These are phyloP conservation scores for Condylura cristata DNA, from an alignment of 2,113 vertebrate species.

Conservation along the genomic window DNA sequence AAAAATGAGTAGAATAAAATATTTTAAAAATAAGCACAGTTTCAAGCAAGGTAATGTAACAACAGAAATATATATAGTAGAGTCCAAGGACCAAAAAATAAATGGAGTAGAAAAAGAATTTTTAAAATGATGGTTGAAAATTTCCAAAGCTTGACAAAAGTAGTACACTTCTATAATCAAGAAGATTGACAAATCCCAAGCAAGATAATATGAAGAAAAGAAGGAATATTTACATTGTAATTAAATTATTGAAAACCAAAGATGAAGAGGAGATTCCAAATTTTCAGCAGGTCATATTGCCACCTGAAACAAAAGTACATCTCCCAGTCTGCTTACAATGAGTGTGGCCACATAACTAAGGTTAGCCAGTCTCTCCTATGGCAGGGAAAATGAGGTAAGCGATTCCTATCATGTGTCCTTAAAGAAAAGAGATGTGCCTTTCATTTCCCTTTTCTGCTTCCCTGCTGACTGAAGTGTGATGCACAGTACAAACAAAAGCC, in stretches of 20 bases:
- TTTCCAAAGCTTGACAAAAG: neutral
- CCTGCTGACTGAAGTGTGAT: neutral
- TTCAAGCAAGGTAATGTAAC: neutral
- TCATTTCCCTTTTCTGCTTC: neutral
- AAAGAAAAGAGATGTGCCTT: neutral
- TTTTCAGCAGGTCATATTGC: neutral
- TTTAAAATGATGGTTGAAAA: neutral
- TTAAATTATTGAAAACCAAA: neutral
- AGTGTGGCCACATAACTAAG: neutral
- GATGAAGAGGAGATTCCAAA: neutral
- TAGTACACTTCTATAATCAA: neutral
- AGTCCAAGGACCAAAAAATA: neutral
- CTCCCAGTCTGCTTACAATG: neutral
- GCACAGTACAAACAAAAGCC: neutral
- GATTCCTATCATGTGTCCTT: neutral
- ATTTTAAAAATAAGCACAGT: neutral
- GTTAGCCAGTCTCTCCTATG: neutral
- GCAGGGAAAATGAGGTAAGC: neutral
- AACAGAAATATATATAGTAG: neutral
- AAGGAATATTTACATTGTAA: neutral
- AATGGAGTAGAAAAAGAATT: neutral
- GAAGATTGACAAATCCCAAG: neutral
- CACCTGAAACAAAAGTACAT: neutral
- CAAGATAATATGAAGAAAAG: neutral
- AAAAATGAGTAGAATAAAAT: constrained; percentile 22